Base-by-base conservation (phyloP, 2,888 invertebrate genomes). In the Drosophila acutilabella region DNA sequence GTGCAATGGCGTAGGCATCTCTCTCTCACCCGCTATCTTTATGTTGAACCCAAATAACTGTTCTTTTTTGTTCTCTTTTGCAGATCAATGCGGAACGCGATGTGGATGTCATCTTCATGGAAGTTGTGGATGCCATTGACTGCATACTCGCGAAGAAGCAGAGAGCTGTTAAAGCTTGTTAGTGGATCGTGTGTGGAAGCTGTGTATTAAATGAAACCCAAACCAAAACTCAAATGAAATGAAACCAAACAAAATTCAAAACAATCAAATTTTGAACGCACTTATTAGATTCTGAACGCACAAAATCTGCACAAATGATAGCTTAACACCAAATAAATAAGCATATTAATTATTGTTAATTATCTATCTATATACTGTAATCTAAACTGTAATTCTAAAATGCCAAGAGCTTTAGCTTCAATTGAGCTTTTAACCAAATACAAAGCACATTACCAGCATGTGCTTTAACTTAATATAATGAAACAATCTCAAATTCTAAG, bases 81-180 rank as follows among this genome's bases (percentile, higher is more conserved):
- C 93, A 97, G 97, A 96, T 98, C 90, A 94, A 96, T 88, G 98
- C 97, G 0, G 97, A 97, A 91, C 94, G 95, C 59, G 85, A 93
- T 0, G 95, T 96, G 0, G 96, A 97, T 58, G 94, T 93, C 8
- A 96, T 98, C 87, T 98, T 97, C 91, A 91, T 84, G 0, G 95
- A 97, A 88, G 96, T 96, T 30, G 92, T 93, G 71, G 90, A 91
- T 47, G 93, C 93, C 68, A 92, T 96, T 59, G 95, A 96, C 90
- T 93, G 93, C 4, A 76, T 94, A 59, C 74, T 92, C 40, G 81
- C 83, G 20, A 91, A 89, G 70, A 92, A 92, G 70, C 78, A 78
- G 38, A 64, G 16, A 38, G 85, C 79, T 1, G 81, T 80, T 26
- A 85, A 88, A 45, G 53, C 60, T 18, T 77, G 80, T 36, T 71